These are phyloP conservation scores for Ptychoptera albimana DNA, from an alignment of 2,888 invertebrate species.

Conservation along the genomic window DNA sequence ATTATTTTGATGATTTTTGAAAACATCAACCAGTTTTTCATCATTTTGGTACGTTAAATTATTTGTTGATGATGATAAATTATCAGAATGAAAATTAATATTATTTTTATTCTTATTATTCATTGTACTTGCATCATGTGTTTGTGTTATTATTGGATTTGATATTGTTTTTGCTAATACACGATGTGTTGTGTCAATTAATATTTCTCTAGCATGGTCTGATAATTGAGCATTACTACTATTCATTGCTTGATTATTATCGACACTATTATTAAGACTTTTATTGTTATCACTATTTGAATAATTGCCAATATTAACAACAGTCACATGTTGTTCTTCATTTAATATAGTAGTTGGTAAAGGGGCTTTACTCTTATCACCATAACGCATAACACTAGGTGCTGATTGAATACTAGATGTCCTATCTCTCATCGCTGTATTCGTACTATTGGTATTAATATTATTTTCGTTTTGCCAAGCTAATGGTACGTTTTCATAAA, in stretches of 20 bases:
- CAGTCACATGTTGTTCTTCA: too few species aligned
- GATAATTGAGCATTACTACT: too few species aligned
- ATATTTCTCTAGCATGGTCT: background rate
- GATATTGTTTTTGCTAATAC: slow-evolving; percentile 5
- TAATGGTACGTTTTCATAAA: slow-evolving; percentile 65
- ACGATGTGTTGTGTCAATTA: background rate
- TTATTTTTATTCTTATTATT: background rate
- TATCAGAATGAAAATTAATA: background rate
- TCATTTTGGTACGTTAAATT: background rate
- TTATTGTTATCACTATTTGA: too few species aligned
- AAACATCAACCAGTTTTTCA: background rate
- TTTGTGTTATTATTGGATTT: slow-evolving; percentile 4
- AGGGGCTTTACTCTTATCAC: slow-evolving; percentile 26
- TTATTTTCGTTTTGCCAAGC: slow-evolving; percentile 37
- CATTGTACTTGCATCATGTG: slow-evolving; percentile 1
- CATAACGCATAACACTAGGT: slow-evolving; percentile 39
- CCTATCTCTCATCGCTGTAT: slow-evolving; percentile 28
- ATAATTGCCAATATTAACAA: too few species aligned
- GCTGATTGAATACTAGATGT: slow-evolving; percentile 59
- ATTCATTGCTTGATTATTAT: too few species aligned
- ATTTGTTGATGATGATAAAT: background rate
- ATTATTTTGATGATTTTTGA: too few species aligned
- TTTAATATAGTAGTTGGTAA: slow-evolving; percentile 20
- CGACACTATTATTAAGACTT: too few species aligned
- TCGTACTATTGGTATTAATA: slow-evolving; percentile 15